Base-by-base conservation (phyloP, 92 coral and sea anemone genomes). In the Micromussa lordhowensis region DNA sequence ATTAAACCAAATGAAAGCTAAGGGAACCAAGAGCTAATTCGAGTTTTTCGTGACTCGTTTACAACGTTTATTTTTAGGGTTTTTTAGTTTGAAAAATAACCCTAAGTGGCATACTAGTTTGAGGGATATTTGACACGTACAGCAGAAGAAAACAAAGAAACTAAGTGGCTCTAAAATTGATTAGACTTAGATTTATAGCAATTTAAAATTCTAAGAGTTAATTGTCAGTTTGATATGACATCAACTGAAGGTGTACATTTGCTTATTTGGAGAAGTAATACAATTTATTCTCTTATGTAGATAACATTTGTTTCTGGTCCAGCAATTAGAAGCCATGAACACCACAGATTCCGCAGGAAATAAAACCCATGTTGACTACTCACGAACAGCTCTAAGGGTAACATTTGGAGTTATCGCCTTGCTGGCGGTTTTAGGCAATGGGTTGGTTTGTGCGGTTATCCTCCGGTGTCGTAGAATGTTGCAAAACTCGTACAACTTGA, bases 401-500 rank as follows among this genome's bases (percentile, higher is more conserved):
- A 92, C 66, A 26, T 92, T 88, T 88, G 81, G 81, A 29, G 21
- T 92, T 49, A 88, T 92, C 59, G 80, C 89, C 32, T 38, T 81
- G 9, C 72, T 85, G 32, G 91, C 94, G 32, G 30, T 91, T 38
- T 61, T 79, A 22, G 92, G 92, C 9, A 88, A 92, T 84, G 82
- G 63, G 2, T 35, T 92, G 51, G 91, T 89, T 70, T 78, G 89
- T n/a, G 85, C 57, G 48, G 89, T 89, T 9, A 83, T 88, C 21
- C 83, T 91, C 22, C 76, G 78, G 29, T 83, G 85, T 61, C 87
- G 88, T 1, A 44, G 11, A 18, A 40, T 88, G 92, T 79, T 80
- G 57, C 69, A 87, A 58, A 90, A 87, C 64, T 88, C 95, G 49
- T 92, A 90, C 63, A 82, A 86, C 22, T 80, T 90, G 88, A 86